phyloP scores from a whole-genome alignment of 2,113 vertebrate species.

The Menura novaehollandiae region DNA sequence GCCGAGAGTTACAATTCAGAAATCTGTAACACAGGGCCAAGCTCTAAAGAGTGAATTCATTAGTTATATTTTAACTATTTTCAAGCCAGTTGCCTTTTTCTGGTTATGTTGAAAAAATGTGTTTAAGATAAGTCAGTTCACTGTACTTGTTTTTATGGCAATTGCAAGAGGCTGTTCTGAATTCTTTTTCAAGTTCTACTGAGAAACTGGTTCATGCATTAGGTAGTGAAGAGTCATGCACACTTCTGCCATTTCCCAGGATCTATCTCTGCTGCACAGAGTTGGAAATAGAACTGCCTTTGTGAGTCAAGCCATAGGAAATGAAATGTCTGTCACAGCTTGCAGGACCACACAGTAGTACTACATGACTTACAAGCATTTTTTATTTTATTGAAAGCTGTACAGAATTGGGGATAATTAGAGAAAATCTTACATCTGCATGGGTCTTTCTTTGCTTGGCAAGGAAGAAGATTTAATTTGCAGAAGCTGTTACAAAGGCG shows the following conservation, averaged over 20 bases:
- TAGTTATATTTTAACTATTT: neutral
- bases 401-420: neutral
- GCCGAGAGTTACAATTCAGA: neutral
- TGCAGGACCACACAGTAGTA: neutral
- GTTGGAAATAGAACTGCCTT: neutral
- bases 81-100: neutral
- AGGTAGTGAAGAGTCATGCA: neutral
- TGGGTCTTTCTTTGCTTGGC: neutral
- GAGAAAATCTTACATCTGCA: neutral
- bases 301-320: neutral
- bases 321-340: neutral
- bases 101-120: neutral
- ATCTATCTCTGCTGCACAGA: neutral
- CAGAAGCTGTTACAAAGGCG: neutral
- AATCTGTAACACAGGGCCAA: neutral
- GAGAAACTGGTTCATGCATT: neutral
- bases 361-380: neutral
- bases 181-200: neutral
- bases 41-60: neutral
- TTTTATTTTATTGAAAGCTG: neutral
- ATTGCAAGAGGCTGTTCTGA: neutral
- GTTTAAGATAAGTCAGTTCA: neutral
- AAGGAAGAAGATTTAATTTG: neutral
- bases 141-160: neutral
- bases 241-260: neutral